A percentile compares a stretch with the other conserved stretches of the same genome.
phyloP scores from a whole-genome alignment of 2,113 vertebrate genomes.

The Catharus bicknelli region DNA sequence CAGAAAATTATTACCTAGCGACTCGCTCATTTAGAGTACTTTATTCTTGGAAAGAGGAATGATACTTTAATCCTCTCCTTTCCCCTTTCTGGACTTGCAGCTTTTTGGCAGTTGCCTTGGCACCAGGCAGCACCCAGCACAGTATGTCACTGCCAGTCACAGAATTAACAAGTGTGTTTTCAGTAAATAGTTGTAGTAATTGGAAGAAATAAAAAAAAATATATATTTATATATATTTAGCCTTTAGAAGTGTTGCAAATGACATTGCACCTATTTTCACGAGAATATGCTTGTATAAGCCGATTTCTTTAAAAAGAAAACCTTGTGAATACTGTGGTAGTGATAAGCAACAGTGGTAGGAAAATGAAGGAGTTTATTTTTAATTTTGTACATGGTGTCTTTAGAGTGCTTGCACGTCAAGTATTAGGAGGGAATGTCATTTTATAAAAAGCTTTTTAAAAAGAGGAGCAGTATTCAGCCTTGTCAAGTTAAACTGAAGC shows the following conservation, averaged over 20 bases:
- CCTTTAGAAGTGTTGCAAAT: neutral
- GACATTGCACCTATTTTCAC: neutral
- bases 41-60: constrained; percentile 48
- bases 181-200: constrained; percentile 35
- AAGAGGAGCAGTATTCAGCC: constrained; percentile 14
- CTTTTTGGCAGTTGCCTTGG: constrained; percentile 41
- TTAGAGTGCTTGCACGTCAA: constrained; percentile 32
- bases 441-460: constrained; percentile 52
- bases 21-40: constrained; percentile 46
- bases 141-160: constrained; percentile 18
- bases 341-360: neutral
- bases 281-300: neutral
- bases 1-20: constrained; percentile 54
- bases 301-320: constrained; percentile 27
- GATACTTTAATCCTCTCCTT: constrained; percentile 46
- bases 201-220: neutral
- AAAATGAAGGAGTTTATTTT: constrained; percentile 56
- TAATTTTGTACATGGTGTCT: constrained; percentile 41
- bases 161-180: constrained; percentile 39
- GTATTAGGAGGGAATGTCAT: constrained; percentile 28
- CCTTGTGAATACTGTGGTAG: neutral
- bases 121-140: constrained; percentile 1
- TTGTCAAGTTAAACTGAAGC: constrained; percentile 43
- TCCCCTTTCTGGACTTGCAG: constrained; percentile 27
- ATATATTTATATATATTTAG: neutral